phyloP scores from a whole-genome alignment of 1,140 invertebrate species.

The Lepidurus apus region DNA sequence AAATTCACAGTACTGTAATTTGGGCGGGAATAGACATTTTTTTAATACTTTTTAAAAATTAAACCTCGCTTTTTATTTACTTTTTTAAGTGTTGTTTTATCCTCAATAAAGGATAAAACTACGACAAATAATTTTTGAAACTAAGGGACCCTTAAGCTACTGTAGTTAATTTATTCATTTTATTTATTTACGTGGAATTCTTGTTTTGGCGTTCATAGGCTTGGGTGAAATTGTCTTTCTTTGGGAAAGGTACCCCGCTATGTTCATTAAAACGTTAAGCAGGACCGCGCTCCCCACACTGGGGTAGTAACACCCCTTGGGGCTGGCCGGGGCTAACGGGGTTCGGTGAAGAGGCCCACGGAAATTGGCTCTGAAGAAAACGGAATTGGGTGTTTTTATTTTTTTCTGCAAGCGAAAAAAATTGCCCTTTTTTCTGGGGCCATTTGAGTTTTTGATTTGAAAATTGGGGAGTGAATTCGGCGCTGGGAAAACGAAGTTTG shows the following conservation, averaged over 20 bases:
- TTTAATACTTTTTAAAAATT: no score
- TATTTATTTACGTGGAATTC: not conserved
- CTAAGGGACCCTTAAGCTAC: no score
- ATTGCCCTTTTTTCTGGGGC: no score
- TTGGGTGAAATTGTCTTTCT: not conserved
- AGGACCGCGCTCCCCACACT: not conserved
- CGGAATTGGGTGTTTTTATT: not conserved
- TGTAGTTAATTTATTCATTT: no score
- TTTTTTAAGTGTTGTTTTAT: no score
- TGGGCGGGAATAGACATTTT: not conserved
- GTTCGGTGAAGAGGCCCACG: not conserved
- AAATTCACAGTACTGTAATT: not conserved
- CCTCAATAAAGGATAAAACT: no score
- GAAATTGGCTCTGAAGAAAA: not conserved
- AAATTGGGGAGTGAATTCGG: slow-evolving; percentile 2
- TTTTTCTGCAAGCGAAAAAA: no score
- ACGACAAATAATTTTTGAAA: no score
- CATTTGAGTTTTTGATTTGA: not conserved
- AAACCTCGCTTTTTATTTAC: no score
- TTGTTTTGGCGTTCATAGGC: not conserved
- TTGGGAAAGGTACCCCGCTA: not conserved
- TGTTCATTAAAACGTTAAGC: slow-evolving; percentile 2
- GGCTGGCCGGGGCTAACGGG: slow-evolving; percentile 19
- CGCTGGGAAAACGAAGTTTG: not conserved
- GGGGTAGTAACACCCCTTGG: not conserved